Evolutionary conservation across 2,113 vertebrate species (phyloP).

Genomic region (Eulacestoma nigropectus): DNA sequence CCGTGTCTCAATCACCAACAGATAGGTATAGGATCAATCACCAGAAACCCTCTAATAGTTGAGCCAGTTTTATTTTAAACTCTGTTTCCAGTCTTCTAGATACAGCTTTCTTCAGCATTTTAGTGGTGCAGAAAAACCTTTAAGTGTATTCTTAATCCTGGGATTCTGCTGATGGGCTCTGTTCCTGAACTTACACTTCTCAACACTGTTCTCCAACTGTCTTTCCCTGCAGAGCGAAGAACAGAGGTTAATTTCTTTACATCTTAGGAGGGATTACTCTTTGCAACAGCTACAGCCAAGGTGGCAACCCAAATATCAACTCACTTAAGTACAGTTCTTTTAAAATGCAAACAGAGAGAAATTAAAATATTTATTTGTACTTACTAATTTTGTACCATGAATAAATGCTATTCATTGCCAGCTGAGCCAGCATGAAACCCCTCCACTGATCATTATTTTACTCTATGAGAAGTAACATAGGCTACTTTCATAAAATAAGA

Average conservation of each 20-base stretch:
- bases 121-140: not conserved
- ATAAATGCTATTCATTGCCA: not conserved
- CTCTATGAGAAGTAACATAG: not conserved
- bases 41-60: not conserved
- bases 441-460: not conserved
- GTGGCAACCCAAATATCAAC: not conserved
- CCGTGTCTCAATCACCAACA: too few relatives aligned
- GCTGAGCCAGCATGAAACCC: not conserved
- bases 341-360: not conserved
- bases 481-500: not conserved
- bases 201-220: not conserved
- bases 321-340: not conserved
- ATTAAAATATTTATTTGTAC: conserved; percentile 12
- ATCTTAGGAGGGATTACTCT: not conserved
- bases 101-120: not conserved
- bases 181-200: not conserved
- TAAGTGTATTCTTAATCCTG: not conserved
- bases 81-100: not conserved
- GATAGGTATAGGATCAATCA: too few relatives aligned
- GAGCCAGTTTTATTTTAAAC: not conserved
- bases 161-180: not conserved
- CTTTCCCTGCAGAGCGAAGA: not conserved
- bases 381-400: not conserved
- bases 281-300: not conserved
- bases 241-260: not conserved